Evolutionary conservation across 2,113 vertebrate species (phyloP), one percentile per base, ranked within the genome.

Genomic region (Nothoprocta pentlandii): DNA sequence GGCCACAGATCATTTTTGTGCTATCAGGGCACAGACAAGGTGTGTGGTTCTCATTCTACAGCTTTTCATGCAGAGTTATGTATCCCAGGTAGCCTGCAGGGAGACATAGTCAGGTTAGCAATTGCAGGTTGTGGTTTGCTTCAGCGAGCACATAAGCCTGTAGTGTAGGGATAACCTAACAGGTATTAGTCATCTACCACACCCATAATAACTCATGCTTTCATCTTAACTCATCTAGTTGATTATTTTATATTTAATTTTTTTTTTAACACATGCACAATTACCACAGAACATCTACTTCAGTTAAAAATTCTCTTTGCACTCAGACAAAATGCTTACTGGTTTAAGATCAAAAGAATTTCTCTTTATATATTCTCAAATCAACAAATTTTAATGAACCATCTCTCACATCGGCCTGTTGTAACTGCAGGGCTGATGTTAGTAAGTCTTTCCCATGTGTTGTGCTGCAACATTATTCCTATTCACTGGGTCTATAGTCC

Each of bases 81-180:
- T 3, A n/a, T 34, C 83, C 25, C 32, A 25, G 61, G 21, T 36
- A 2, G 15, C 20, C 42, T 64, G 46, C 32, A 42, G 8, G 63
- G 53, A 80, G 28, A 5, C 3, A 2, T 4, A 56, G 58, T 11
- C 13, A 47, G 12, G 20, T 34, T 53, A 41, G 44, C 44, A 44
- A 8, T 20, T 71, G 47, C 68, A 87, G 12, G 25, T 66, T 77
- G 13, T 2, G 25, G 4, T 76, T 21, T 64, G 12, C 44, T 82
- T 61, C 73, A 80, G 41, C 28, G 69, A 36, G 36, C 47, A 44
- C 9, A 44, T 63, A 73, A 91, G 4, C 7, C 26, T 19, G 3
- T 1, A 56, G 13, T 0, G 0, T 2, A 42, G 34, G 58, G 3
- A 25, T 12, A 56, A 21, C 28, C 42, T 87, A 20, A 41, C 30